Evolutionary conservation across 2,888 invertebrate species (phyloP).

Genomic region (Nemoura dubitans): DNA sequence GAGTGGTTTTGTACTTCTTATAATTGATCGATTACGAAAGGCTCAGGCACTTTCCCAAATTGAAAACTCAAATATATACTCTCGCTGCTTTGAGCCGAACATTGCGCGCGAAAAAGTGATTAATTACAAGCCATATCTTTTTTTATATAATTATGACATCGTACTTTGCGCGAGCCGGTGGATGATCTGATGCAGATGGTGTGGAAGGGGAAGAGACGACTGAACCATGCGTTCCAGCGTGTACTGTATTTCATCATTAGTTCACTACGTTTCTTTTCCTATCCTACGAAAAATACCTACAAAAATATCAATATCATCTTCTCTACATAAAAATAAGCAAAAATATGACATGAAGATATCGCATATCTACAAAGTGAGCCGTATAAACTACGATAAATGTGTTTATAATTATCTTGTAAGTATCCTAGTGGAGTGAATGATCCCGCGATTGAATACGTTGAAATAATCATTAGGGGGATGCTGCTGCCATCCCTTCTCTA

Average conservation of each 20-base stretch:
- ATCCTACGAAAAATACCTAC: background rate
- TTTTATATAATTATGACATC: background rate
- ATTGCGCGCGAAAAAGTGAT: slow-evolving; percentile 33
- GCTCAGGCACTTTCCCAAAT: slow-evolving; percentile 35
- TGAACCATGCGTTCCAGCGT: background rate
- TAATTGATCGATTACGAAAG: slow-evolving; percentile 35
- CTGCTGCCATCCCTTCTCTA: background rate
- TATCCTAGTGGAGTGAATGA: background rate
- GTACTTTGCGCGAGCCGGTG: background rate
- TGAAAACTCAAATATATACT: slow-evolving; percentile 32
- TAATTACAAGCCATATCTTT: slow-evolving; percentile 36
- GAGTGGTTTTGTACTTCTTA: slow-evolving; percentile 41
- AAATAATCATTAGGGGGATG: background rate
- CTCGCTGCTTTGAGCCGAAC: slow-evolving; percentile 34
- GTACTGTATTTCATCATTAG: background rate
- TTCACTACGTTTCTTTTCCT: background rate
- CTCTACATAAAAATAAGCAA: background rate
- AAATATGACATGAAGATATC: background rate
- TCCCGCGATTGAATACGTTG: background rate
- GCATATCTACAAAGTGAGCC: slow-evolving; percentile 4
- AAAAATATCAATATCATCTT: slow-evolving; percentile 12
- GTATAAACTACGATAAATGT: background rate
- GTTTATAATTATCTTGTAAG: slow-evolving; percentile 2
- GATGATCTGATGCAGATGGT: background rate
- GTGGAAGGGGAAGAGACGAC: background rate